Evolutionary conservation across 2,888 invertebrate genomes (phyloP), one percentile per base, ranked within the genome.

Genomic region (Atethmia centrago): DNA sequence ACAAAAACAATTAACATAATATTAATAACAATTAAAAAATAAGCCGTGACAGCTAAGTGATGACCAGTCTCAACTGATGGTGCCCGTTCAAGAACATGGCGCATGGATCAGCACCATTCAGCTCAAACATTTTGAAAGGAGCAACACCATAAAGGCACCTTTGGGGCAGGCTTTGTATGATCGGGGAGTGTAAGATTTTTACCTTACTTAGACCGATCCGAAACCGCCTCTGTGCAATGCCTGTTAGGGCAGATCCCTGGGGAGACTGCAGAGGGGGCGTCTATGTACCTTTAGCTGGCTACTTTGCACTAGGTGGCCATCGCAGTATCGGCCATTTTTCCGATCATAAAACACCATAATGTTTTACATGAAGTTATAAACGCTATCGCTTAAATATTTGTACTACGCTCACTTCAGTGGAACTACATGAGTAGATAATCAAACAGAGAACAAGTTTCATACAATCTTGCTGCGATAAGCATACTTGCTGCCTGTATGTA

Each of bases 311-410:
- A 51, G n/a, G 40, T 19, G 28, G 8, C 4, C 14, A 7, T 25
- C 21, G 49, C 16, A 16, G 36, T 36, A 36, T n/a, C 14, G n/a
- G 28, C 3, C n/a, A 36, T 42, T 25, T 25, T 59, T 1, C 42
- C 16, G n/a, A 75, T 53, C 31, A 63, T 63, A 63, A 75, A 73
- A 63, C 53, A 28, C 40, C 19, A 47, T 67, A 53, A 73, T 63
- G 7, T 47, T n/a, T n/a, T n/a, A n/a, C n/a, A n/a, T n/a, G 16
- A 74, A 65, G 49, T 76, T 58, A 51, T 77, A 66, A 58, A 51
- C 25, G 58, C 47, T 74, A 76, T 77, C 74, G n/a, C n/a, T 42
- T 16, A 66, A 58, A 36, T 28, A 25, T 49, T 49, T 55, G 66
- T 66, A 66, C 65, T 65, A 65, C 45, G 28, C 14, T 64, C 31